Evolutionary conservation across 2,113 vertebrate species (phyloP), one percentile per base, ranked within the genome.

Genomic region (Recurvirostra avosetta): DNA sequence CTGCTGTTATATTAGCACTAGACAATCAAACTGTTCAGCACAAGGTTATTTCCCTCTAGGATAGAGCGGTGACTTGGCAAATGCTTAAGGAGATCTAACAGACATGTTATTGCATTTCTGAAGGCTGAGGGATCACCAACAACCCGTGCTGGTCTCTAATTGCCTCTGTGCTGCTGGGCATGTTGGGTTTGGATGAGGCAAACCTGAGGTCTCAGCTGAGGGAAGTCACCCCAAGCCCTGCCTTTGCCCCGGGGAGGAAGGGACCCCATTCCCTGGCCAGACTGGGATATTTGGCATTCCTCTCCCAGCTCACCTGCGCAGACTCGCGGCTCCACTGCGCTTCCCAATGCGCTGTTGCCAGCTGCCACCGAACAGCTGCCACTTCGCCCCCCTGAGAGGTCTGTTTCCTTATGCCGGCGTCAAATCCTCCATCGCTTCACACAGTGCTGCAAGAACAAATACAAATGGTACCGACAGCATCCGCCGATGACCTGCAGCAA

Each of bases 31-130:
- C 94, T 66, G 30, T 68, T 97, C 95, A 95, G 49, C 19, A 36
- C 29, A 45, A 81, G 72, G 75, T 91, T 75, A 83, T 95, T 86
- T 78, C 81, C 92, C 95, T 91, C 72, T 73, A 71, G 95, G 71
- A 56, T 56, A 70, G 67, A 79, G 75, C 8, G 9, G 80, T 70
- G 82, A 67, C 66, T 59, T 58, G 86, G 86, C 7, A n/a, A 93
- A 62, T 22, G 56, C 91, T 95, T 70, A 58, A 90, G 82, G 91
- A 79, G 89, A 91, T 95, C 96, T 91, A 94, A 95, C 96, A 86
- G 61, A 52, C 88, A 87, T 50, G 73, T 98, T 97, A 98, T 90
- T 97, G 95, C 95, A 91, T 78, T 97, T 90, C 73, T 96, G 95
- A 97, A 77, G 62, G 90, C 79, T 81, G 68, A 77, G 67, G 85